Conservation (phyloP, 2,888 invertebrate species). For the Pollenia angustigena region DNA sequence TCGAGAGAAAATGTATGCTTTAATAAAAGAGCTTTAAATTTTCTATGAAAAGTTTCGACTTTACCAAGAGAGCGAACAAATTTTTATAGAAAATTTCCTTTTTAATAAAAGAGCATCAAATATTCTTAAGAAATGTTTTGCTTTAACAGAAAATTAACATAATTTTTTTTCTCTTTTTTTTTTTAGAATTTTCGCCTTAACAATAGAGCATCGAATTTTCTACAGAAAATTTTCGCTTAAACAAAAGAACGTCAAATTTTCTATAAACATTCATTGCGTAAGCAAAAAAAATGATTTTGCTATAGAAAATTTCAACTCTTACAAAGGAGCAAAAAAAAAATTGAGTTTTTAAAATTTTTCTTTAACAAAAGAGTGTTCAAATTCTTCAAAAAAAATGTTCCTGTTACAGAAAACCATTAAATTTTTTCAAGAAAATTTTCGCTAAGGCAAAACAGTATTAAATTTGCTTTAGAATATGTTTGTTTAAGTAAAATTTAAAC, state of each 20-base stretch:
- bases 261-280: no score
- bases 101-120: neutral
- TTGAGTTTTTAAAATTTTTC: no score
- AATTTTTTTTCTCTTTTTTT: no score
- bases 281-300: neutral
- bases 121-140: no score
- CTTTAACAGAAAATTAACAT: no score
- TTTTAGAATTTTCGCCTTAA: no score
- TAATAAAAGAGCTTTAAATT: neutral
- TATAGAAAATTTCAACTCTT: neutral
- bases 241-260: neutral
- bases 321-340: no score
- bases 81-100: neutral
- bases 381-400: no score
- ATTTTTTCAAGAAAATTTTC: neutral
- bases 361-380: neutral
- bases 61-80: neutral
- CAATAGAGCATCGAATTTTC: neutral
- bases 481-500: no score
- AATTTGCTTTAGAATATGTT: neutral
- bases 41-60: neutral
- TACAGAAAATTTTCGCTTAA: neutral
- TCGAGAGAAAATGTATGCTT: no score
- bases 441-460: no score
- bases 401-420: neutral